These are phyloP conservation scores for Drosophila leontia DNA, from an alignment of 1,140 invertebrate species.

Conservation along the genomic window DNA sequence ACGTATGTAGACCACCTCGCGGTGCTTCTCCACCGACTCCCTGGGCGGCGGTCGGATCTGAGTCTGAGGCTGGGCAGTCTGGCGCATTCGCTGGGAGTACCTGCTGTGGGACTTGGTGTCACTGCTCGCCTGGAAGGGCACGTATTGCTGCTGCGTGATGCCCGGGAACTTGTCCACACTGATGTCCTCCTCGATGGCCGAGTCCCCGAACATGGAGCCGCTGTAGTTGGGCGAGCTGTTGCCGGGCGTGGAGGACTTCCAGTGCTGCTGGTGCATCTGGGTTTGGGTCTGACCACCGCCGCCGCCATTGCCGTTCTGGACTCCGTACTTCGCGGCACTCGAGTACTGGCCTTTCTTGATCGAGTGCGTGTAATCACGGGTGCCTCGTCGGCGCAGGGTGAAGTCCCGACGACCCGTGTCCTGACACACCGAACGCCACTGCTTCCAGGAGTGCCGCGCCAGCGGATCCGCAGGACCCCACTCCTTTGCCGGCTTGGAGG, in stretches of 20 bases:
- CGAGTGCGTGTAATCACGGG: slow-evolving; percentile 87
- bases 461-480: slow-evolving; percentile 84
- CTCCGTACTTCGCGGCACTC: slow-evolving; percentile 63
- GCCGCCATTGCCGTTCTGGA: slow-evolving; percentile 54
- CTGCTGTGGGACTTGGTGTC: slow-evolving; percentile 70
- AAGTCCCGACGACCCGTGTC: slow-evolving; percentile 86
- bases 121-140: slow-evolving; percentile 72
- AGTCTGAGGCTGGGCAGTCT: slow-evolving; percentile 69
- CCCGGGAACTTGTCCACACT: slow-evolving; percentile 84
- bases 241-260: slow-evolving; percentile 83
- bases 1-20: slow-evolving; percentile 80
- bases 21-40: slow-evolving; percentile 69
- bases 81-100: slow-evolving; percentile 69
- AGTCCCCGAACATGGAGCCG: slow-evolving; percentile 84
- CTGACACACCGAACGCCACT: slow-evolving; percentile 84
- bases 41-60: slow-evolving; percentile 31
- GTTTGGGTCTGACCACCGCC: slow-evolving; percentile 41
- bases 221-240: slow-evolving; percentile 84
- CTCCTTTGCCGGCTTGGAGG: slow-evolving; percentile 83
- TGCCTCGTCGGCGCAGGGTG: slow-evolving; percentile 87
- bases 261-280: slow-evolving; percentile 68
- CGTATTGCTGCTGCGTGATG: slow-evolving; percentile 73
- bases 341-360: slow-evolving; percentile 85
- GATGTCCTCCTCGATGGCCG: slow-evolving; percentile 84
- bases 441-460: slow-evolving; percentile 84